These are phyloP conservation scores for Montifringilla adamsi DNA, from an alignment of 2,113 vertebrate species.

Conservation along the genomic window DNA sequence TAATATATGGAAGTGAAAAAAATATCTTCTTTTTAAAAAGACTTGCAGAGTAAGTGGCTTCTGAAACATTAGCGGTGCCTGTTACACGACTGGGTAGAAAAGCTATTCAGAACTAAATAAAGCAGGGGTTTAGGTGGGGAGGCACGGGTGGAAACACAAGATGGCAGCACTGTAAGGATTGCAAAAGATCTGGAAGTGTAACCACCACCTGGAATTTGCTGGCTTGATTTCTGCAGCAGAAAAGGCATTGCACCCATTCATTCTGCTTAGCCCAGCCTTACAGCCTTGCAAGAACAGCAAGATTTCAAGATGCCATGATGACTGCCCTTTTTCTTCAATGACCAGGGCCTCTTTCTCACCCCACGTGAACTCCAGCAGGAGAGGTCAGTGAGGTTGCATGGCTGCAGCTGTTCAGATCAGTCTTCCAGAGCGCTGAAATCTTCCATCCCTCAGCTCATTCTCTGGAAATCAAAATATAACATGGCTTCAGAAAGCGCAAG, in stretches of 20 bases:
- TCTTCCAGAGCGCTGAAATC: not conserved
- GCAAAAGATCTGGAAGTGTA: not conserved
- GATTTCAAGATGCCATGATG: not conserved
- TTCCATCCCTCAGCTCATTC: not conserved
- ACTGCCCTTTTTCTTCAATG: not conserved
- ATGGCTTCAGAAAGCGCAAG: not conserved
- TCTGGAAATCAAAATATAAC: not conserved
- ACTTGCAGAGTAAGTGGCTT: not conserved
- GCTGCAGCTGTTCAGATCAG: not conserved
- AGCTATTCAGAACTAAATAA: not conserved
- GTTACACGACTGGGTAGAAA: not conserved
- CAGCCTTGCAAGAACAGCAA: not conserved
- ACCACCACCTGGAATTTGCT: not conserved
- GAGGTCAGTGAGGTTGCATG: not conserved
- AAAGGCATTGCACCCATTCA: not conserved
- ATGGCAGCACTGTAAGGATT: slow-evolving; percentile 22
- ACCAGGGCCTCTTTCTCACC: not conserved
- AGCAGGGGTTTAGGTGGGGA: not conserved
- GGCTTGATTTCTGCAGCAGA: not conserved
- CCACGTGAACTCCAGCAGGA: not conserved
- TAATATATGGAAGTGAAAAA: not conserved
- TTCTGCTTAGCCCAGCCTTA: not conserved
- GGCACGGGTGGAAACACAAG: not conserved
- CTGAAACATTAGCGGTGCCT: not conserved
- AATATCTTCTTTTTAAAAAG: not conserved